Conservation (phyloP, 2,113 vertebrate genomes). For the Pelobates fuscus region DNA sequence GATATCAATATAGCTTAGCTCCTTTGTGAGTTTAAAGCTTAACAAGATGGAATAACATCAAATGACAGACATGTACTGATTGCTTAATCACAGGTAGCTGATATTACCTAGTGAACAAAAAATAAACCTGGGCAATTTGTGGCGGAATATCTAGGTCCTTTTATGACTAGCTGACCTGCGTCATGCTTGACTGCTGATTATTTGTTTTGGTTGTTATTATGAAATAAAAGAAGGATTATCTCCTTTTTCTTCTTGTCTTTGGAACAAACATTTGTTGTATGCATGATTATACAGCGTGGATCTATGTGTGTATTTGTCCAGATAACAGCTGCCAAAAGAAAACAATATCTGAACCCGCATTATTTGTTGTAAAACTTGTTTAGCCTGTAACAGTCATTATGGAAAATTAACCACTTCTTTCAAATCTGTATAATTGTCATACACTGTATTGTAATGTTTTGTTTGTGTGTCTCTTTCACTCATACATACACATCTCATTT, state of each 20-base stretch:
- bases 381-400: too few relatives aligned
- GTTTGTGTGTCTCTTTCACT: too few relatives aligned
- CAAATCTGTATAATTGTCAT: too few relatives aligned
- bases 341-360: too few relatives aligned
- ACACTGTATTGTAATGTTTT: too few relatives aligned
- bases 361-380: too few relatives aligned
- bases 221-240: neutral
- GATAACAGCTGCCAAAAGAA: too few relatives aligned
- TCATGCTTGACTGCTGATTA: neutral
- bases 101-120: constrained; percentile 22
- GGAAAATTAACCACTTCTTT: too few relatives aligned
- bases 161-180: constrained; percentile 17
- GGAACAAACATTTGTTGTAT: neutral
- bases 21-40: constrained; percentile 38
- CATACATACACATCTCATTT: too few relatives aligned
- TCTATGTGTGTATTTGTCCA: neutral
- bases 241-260: neutral
- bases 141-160: neutral
- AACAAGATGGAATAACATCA: constrained; percentile 41
- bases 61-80: constrained; percentile 29
- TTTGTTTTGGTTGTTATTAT: neutral
- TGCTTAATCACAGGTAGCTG: constrained; percentile 16
- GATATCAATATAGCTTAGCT: constrained; percentile 31
- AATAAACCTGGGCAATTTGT: neutral
- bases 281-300: neutral